phyloP scores from a whole-genome alignment of 2,113 vertebrate genomes.

The Narcine bancroftii region DNA sequence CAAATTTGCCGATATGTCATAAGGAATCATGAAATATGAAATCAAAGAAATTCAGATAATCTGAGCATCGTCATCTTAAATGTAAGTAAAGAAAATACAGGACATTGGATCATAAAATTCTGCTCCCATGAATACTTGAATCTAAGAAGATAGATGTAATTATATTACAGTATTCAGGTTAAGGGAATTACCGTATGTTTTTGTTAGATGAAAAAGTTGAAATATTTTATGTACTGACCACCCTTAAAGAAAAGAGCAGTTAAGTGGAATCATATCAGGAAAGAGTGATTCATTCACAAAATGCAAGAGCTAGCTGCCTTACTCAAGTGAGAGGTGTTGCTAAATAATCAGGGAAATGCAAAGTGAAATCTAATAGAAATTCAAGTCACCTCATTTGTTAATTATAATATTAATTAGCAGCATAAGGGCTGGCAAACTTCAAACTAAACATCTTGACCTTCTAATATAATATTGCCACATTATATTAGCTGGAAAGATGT shows the following conservation, averaged over 20 bases:
- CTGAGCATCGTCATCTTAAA: no score
- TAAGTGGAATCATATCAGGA: neutral
- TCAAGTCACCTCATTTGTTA: neutral
- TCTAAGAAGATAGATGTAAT: neutral
- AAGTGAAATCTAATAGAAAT: neutral
- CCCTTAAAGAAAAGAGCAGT: neutral
- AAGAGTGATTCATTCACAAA: neutral
- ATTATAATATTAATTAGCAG: neutral
- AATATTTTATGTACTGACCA: neutral
- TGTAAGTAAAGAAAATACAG: no score
- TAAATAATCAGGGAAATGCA: neutral
- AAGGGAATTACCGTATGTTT: neutral
- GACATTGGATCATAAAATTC: neutral
- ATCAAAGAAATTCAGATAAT: no score
- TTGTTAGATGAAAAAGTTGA: neutral
- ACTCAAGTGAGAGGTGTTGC: neutral
- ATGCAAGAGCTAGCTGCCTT: neutral
- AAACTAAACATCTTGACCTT: neutral
- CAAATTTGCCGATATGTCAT: no score
- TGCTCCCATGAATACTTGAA: neutral
- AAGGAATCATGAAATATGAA: neutral
- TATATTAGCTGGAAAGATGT: neutral
- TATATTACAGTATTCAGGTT: neutral
- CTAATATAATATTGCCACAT: neutral
- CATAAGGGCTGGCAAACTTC: neutral